Evolutionary conservation across 2,888 invertebrate species (phyloP), one percentile per base, ranked within the genome.

Genomic region (Amiota communis): DNA sequence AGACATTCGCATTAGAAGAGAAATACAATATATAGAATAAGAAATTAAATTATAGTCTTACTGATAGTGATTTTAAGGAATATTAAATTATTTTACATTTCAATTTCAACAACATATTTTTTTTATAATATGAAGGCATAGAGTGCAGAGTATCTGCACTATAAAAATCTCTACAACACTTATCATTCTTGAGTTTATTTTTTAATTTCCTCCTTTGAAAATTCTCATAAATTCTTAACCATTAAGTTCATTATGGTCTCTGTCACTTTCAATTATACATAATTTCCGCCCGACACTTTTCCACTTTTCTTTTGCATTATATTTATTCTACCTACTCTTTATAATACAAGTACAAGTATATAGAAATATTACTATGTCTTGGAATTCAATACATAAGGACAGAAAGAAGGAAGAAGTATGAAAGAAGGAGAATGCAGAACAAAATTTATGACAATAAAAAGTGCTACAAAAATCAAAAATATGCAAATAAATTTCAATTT

Each of bases 401-500:
- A 36, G 36, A 36, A 36, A 36, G 36, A 6, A 36, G 36, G 6
- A 36, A 36, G 6, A 36, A 36, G 36, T 36, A 36, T 36, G 36
- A 36, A 36, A 36, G 36, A 36, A 36, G 36, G 36, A 36, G 4
- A 36, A 36, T 36, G 36, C 36, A 36, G 36, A 53, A 53, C 53
- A 53, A 53, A 53, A 53, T 53, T 53, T 53, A 53, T 53, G 53
- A 8, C 53, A 59, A 15, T 59, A 20, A 12, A 12, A 53, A 15
- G 15, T 15, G 8, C 12, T 65, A 57, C 10, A 48, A 64, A 80
- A 83, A 86, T 83, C 86, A 86, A 83, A 36, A 36, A 85, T 85
- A 85, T 83, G 83, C 85, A 86, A 86, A 84, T 84, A 84, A 86
- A 84, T 84, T 86, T 84, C 84, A 84, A 84, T 85, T 85, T 79